Conservation (phyloP, 2,888 invertebrate species). For the Sialis lutaria region DNA sequence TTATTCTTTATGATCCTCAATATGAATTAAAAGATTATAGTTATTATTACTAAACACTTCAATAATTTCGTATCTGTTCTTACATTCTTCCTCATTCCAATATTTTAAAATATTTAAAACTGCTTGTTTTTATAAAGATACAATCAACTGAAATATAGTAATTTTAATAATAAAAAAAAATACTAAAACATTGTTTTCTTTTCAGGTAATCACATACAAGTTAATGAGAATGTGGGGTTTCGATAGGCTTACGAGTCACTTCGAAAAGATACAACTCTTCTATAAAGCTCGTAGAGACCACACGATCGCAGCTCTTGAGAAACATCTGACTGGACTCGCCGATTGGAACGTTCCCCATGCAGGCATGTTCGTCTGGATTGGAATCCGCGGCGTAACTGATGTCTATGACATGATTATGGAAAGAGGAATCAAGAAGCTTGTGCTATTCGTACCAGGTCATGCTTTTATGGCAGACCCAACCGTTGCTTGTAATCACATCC, state of each 20-base stretch:
- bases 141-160: no score
- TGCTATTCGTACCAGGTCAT: slow-evolving; percentile 57
- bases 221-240: slow-evolving; percentile 40
- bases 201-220: slow-evolving; percentile 36
- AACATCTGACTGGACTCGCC: slow-evolving; percentile 39
- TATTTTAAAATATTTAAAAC: no score
- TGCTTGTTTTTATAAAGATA: no score
- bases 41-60: no score
- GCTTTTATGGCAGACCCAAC: slow-evolving; percentile 47
- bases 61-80: no score
- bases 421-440: slow-evolving; percentile 45
- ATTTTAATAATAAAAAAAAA: no score
- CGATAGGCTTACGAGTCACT: slow-evolving; percentile 39
- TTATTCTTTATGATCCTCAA: no score
- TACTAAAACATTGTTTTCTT: slow-evolving; percentile 5
- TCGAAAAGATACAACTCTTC: slow-evolving; percentile 35
- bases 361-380: slow-evolving; percentile 67
- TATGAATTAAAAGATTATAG: no score
- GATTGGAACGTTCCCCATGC: slow-evolving; percentile 49
- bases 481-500: slow-evolving; percentile 44
- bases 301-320: slow-evolving; percentile 38
- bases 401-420: slow-evolving; percentile 56
- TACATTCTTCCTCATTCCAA: no score
- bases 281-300: slow-evolving; percentile 45
- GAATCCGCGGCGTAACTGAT: slow-evolving; percentile 46